Percentiles rank a stretch among this genome's conserved stretches.
phyloP scores from a whole-genome alignment of 2,888 invertebrate species.

The Eupithecia vulgata region DNA sequence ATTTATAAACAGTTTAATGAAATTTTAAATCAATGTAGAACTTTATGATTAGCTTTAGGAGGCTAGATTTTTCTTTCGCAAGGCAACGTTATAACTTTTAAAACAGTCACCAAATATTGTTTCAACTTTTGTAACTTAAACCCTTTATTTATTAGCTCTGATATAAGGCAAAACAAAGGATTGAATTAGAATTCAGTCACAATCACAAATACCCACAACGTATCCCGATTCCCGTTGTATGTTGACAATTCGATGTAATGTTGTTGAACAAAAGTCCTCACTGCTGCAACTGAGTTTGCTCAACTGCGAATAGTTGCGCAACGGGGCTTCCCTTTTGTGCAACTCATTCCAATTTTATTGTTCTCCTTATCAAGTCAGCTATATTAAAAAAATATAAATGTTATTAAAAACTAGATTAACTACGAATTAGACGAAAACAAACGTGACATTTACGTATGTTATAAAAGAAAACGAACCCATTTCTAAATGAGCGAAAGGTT shows the following conservation, averaged over 20 bases:
- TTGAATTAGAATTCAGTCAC: neutral
- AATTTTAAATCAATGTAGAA: neutral
- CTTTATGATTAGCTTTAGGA: neutral
- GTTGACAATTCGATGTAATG: too few relatives aligned
- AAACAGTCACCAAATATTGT: neutral
- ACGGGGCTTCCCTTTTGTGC: too few relatives aligned
- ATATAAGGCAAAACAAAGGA: neutral
- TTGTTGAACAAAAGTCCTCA: neutral
- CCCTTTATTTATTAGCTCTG: neutral
- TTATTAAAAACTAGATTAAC: neutral
- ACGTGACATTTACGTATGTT: too few relatives aligned
- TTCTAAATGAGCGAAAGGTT: conserved; percentile 4
- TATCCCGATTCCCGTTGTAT: too few relatives aligned
- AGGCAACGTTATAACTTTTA: neutral
- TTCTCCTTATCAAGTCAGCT: neutral
- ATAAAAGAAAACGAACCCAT: neutral
- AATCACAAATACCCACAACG: too few relatives aligned
- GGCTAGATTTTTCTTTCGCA: neutral
- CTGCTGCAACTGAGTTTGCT: too few relatives aligned
- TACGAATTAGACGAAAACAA: neutral
- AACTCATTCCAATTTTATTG: too few relatives aligned
- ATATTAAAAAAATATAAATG: neutral
- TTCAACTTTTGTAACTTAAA: neutral
- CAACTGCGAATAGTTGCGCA: too few relatives aligned
- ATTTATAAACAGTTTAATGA: neutral